Evolutionary conservation across 2,888 invertebrate genomes (phyloP).

Genomic region (Agrotis segetum): DNA sequence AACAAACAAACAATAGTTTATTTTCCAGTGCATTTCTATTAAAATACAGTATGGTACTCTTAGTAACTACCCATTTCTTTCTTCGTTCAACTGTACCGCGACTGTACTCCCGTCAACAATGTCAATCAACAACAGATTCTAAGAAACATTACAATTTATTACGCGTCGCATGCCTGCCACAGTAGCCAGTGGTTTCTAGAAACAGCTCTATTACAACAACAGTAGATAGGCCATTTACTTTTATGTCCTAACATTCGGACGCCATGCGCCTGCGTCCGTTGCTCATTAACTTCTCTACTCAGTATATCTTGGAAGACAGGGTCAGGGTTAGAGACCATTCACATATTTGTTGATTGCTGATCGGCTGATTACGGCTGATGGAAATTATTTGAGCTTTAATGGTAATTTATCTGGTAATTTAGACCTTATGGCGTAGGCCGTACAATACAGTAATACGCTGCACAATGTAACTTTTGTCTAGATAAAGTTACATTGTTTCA

Average conservation of each 20-base stretch:
- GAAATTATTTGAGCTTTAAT: background rate
- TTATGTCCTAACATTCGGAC: constrained; percentile 53
- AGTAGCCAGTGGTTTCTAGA: constrained; percentile 38
- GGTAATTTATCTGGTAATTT: background rate
- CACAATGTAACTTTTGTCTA: too few relatives aligned
- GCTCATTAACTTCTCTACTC: constrained; percentile 37
- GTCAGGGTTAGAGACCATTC: constrained; percentile 26
- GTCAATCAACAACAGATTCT: constrained; percentile 55
- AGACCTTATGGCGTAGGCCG: background rate
- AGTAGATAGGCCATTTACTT: constrained; percentile 46
- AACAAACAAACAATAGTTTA: too few relatives aligned
- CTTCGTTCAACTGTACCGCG: constrained; percentile 30
- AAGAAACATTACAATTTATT: constrained; percentile 54
- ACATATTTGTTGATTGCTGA: constrained; percentile 24
- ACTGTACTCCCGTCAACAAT: constrained; percentile 43
- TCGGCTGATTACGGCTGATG: constrained; percentile 13
- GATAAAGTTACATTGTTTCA: too few relatives aligned
- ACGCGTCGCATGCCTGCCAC: constrained; percentile 30
- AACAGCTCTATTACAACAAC: constrained; percentile 41
- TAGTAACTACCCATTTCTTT: too few relatives aligned
- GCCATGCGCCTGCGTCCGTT: constrained; percentile 11
- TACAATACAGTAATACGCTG: too few relatives aligned
- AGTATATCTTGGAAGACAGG: constrained; percentile 36
- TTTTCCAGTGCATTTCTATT: too few relatives aligned
- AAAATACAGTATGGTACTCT: too few relatives aligned